A percentile compares a stretch with the other conserved stretches of the same genome.
These are phyloP conservation scores for Lapara coniferarum DNA, from an alignment of 2,888 invertebrate species.

Conservation along the genomic window DNA sequence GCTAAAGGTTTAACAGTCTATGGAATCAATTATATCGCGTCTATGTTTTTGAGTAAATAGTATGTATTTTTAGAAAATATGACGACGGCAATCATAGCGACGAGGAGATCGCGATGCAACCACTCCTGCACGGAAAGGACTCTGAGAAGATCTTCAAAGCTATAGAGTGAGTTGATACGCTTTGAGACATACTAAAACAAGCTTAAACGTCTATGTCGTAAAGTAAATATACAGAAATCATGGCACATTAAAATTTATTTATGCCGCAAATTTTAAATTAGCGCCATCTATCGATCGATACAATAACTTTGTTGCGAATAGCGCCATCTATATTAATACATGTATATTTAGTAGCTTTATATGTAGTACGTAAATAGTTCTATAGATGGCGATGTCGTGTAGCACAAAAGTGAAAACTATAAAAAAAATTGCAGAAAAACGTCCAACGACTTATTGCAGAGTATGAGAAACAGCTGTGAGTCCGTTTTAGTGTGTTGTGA, in stretches of 20 bases:
- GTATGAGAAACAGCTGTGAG: conserved; percentile 78
- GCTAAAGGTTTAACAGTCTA: too few relatives aligned
- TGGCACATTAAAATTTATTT: conserved; percentile 73
- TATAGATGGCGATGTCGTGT: conserved; percentile 31
- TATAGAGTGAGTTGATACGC: conserved; percentile 85
- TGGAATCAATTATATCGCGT: too few relatives aligned
- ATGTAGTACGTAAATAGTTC: neutral
- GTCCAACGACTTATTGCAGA: conserved; percentile 81
- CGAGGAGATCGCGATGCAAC: conserved; percentile 90
- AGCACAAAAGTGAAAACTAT: conserved; percentile 45
- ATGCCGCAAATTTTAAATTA: conserved; percentile 26
- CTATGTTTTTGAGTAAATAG: too few relatives aligned
- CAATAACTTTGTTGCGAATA: neutral
- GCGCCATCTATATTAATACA: conserved; percentile 31
- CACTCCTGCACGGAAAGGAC: conserved; percentile 86
- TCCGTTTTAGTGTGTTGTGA: conserved; percentile 81
- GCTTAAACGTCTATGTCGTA: conserved; percentile 48
- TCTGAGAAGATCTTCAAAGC: conserved; percentile 86
- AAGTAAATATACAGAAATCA: conserved; percentile 55
- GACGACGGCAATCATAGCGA: conserved; percentile 82
- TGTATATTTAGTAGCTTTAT: conserved; percentile 1
- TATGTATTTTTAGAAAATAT: conserved; percentile 54
- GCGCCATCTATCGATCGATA: conserved; percentile 32
- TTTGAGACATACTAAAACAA: conserved; percentile 13
- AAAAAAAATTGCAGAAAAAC: conserved; percentile 77